Base-by-base conservation (phyloP, 2,888 invertebrate genomes). In the Scaptodrosophila latifasciaeformis region DNA sequence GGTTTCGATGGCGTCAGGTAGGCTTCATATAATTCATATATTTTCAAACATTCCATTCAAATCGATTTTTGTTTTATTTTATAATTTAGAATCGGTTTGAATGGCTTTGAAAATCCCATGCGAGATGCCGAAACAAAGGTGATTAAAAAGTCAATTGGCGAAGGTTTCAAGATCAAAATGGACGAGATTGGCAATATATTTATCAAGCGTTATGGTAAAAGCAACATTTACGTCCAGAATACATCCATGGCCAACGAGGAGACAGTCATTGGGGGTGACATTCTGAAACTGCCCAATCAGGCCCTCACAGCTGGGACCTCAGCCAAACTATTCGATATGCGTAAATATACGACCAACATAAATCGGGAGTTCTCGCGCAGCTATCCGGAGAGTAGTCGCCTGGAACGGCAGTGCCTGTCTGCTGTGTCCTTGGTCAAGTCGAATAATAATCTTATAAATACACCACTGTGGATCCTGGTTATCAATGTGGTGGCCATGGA, bases 1-100 rank as follows among this genome's bases (percentile, higher is more conserved):
- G 96, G 96, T 59, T 98, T 97, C 87, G 97, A 98, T 85, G 97
- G 97, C 80, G 95, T 95, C 89, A 92, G 95, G 95, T 96, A 88
- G 88, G 90, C 54, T 15, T 18, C 1, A 10, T 4, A 12, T 5
- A 7, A 2, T 9, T 4, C 0, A 2, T 0, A 37, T 15, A 39
- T 40, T 29, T n/a, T 4, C 5, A 1, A 24, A 6, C 30, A 9
- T 2, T 2, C 7, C 1, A 29, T 37, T 49, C 1, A 6, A 29
- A 12, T 12, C 1, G 21, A 9, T 17, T 15, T 9, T 17, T 4
- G 10, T 1, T 18, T 37, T 34, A 6, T 31, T 31, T 31, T 5
- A 4, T 9, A 12, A 7, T 89, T 27, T 89, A 96, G 96, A 88
- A 96, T 97, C 88, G 97, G 97, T 65, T 90, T 98, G 75, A 96